Conservation (phyloP, 2,888 invertebrate species). For the Tricholauxania praeusta region DNA sequence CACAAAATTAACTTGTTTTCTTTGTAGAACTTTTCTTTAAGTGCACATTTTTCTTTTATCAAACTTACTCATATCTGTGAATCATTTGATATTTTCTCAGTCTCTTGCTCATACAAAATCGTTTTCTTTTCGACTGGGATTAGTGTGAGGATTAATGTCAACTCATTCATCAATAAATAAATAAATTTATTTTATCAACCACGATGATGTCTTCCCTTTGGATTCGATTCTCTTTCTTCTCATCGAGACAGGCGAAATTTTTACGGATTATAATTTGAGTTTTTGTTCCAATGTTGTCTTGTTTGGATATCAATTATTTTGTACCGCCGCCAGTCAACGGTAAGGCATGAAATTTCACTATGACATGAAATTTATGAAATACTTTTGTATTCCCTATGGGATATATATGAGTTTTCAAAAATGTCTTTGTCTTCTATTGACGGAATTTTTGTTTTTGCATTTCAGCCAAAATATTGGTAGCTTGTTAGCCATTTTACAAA, state of each 20-base stretch:
- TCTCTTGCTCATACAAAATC: constrained; percentile 10
- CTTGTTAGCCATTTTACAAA: no score
- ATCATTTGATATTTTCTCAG: constrained; percentile 19
- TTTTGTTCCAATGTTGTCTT: neutral
- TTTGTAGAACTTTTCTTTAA: no score
- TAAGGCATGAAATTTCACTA: neutral
- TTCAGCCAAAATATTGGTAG: no score
- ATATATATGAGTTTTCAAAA: neutral
- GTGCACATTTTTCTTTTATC: no score
- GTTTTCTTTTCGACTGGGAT: constrained; percentile 45
- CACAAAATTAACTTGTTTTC: no score
- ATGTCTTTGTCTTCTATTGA: neutral
- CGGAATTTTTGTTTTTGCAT: no score
- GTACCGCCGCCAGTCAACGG: constrained; percentile 5
- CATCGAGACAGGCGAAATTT: constrained; percentile 20
- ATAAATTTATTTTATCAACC: constrained; percentile 29
- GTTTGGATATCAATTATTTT: constrained; percentile 20
- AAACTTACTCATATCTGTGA: constrained; percentile 7
- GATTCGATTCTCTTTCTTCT: neutral
- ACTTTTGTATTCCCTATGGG: neutral
- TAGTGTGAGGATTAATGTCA: constrained; percentile 64
- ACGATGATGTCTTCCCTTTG: neutral
- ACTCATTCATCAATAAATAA: constrained; percentile 62
- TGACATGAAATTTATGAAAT: neutral
- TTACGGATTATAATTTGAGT: neutral